Evolutionary conservation across 2,113 vertebrate species (phyloP).

Genomic region (Romanogobio albipinnatus): DNA sequence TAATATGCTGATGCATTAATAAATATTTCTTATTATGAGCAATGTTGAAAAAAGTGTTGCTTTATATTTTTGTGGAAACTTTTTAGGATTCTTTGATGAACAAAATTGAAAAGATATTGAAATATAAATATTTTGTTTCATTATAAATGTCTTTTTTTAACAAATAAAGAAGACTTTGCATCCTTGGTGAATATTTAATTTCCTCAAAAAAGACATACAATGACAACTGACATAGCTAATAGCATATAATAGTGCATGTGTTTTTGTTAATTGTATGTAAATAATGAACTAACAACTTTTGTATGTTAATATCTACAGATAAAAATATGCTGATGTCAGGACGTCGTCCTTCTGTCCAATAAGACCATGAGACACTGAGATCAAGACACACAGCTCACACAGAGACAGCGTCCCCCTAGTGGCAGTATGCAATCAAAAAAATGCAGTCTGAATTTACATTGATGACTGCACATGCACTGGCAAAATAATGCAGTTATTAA

Average conservation of each 20-base stretch:
- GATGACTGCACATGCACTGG: not conserved
- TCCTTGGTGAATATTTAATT: not conserved
- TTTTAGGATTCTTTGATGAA: not conserved
- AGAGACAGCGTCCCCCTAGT: constrained; percentile 35
- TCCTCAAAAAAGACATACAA: not conserved
- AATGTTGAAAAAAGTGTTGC: not conserved
- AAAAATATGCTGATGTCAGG: not conserved
- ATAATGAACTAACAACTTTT: not conserved
- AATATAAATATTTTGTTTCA: not conserved
- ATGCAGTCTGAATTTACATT: not conserved
- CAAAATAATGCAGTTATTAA: not conserved
- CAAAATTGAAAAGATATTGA: not conserved
- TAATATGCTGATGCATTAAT: not conserved
- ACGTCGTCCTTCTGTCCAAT: not conserved
- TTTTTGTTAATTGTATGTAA: not conserved
- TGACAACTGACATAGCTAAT: no score
- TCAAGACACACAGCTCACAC: not conserved
- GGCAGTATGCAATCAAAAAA: not conserved
- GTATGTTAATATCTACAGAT: not conserved
- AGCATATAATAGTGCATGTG: not conserved
- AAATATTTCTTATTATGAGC: not conserved
- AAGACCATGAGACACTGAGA: constrained; percentile 1
- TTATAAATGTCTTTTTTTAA: not conserved
- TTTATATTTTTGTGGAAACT: not conserved
- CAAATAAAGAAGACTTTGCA: not conserved